Evolutionary conservation across 2,797 vertebrate species (phyloP), one percentile per base, ranked within the genome.

Genomic region (Synanceia verrucosa): DNA sequence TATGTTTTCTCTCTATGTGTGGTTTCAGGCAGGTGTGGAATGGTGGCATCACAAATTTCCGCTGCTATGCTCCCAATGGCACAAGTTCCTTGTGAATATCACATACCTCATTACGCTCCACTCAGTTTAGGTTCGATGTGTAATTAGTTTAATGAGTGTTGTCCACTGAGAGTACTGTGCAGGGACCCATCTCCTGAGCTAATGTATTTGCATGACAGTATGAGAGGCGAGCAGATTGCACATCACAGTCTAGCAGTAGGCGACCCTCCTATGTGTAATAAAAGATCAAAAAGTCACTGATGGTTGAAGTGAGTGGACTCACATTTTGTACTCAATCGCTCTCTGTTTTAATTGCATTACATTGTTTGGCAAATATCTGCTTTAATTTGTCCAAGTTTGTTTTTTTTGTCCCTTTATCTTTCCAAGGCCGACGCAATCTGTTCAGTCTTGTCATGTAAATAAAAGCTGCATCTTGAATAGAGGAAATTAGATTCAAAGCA

Each of bases 141-240:
- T 91, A 92, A 94, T 94, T 94, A 92, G 90, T 86, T 91, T 94
- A 93, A 94, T 94, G 92, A 93, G 89, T 79, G 84, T 72, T 70
- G 91, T 92, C 91, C 91, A 80, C 86, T 55, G 91, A 92, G 92
- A 90, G 86, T 67, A 71, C 78, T 79, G 86, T 26, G 70, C 70
- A 84, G 89, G 79, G 89, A 87, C 83, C 70, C 79, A 65, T 88
- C 85, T 87, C 84, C 79, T 58, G 58, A 88, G 85, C 85, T 83
- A 85, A 86, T 86, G 90, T 83, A 87, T 92, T 91, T 88, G 89
- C 87, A 88, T 90, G 89, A 87, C 91, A 87, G 84, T 87, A 73
- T 85, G 85, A 90, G 88, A 90, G 78, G 80, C 44, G 90, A 91
- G 89, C 90, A 93, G 91, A 91, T 92, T 93, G 91, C 89, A 93